Conservation (phyloP, 2,113 vertebrate species). For the Hirundichthys speculiger region DNA sequence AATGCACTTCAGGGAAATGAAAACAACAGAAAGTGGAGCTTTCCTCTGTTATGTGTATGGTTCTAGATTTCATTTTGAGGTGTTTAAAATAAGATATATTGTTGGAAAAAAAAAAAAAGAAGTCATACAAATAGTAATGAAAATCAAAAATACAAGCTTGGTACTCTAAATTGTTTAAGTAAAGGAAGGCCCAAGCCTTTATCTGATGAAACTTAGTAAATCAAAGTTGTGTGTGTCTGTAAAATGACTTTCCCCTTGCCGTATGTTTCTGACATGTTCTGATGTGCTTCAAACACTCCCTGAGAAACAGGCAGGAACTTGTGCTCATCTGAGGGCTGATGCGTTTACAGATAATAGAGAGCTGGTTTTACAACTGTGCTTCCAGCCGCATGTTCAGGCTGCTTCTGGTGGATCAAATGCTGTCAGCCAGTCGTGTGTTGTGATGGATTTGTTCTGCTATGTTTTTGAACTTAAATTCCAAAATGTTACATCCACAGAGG, state of each 20-base stretch:
- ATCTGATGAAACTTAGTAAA: no score
- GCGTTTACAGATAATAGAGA: slow-evolving; percentile 25
- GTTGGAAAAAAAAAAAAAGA: no score
- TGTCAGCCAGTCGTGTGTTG: background rate
- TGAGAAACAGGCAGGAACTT: slow-evolving; percentile 52
- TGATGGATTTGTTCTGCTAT: background rate
- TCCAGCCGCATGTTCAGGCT: slow-evolving; percentile 2
- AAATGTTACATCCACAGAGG: slow-evolving; percentile 20
- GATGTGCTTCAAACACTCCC: slow-evolving; percentile 64
- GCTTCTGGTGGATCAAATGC: background rate
- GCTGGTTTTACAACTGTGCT: slow-evolving; percentile 31
- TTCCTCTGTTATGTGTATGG: no score
- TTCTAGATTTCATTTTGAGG: no score
- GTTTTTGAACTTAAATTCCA: background rate
- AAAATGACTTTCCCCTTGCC: slow-evolving; percentile 1
- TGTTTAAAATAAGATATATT: no score
- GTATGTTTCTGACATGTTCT: slow-evolving; percentile 29
- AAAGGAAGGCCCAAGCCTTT: no score
- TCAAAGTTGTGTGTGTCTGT: no score
- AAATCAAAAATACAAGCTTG: no score
- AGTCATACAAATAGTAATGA: no score
- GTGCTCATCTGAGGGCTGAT: slow-evolving; percentile 56
- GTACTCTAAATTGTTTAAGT: no score
- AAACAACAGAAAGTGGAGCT: no score
- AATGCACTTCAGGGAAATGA: no score